Evolutionary conservation across 2,113 vertebrate genomes (phyloP).

Genomic region (Copsychus sechellarum): DNA sequence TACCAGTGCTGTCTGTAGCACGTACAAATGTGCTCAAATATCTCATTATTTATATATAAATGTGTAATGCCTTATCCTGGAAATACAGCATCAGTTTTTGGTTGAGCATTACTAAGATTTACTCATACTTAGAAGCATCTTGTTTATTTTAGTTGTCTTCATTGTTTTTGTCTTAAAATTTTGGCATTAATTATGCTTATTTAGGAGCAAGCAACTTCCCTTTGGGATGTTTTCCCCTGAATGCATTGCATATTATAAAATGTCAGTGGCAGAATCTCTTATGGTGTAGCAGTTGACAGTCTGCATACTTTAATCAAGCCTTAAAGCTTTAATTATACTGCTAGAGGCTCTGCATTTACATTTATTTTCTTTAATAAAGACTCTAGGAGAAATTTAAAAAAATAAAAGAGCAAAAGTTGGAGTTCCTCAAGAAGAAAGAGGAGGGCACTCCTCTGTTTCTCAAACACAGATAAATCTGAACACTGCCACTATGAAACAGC

Average conservation of each 20-base stretch:
- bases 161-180: constrained; percentile 29
- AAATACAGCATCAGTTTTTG: neutral
- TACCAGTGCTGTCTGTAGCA: neutral
- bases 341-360: constrained; percentile 74
- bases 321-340: constrained; percentile 79
- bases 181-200: constrained; percentile 25
- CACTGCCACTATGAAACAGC: neutral
- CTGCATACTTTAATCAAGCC: constrained; percentile 72
- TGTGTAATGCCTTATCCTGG: neutral
- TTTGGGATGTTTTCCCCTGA: constrained; percentile 20
- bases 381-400: neutral
- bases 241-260: constrained; percentile 42
- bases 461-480: neutral
- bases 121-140: neutral
- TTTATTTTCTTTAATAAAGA: constrained; percentile 74
- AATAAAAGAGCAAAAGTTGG: neutral
- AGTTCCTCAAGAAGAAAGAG: neutral
- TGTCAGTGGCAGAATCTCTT: constrained; percentile 42
- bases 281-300: constrained; percentile 53
- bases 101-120: neutral
- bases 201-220: constrained; percentile 5
- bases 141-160: constrained; percentile 23
- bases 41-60: constrained; percentile 19
- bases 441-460: neutral
- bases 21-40: neutral